phyloP scores from a whole-genome alignment of 2,113 vertebrate species.

The Hippotragus niger region DNA sequence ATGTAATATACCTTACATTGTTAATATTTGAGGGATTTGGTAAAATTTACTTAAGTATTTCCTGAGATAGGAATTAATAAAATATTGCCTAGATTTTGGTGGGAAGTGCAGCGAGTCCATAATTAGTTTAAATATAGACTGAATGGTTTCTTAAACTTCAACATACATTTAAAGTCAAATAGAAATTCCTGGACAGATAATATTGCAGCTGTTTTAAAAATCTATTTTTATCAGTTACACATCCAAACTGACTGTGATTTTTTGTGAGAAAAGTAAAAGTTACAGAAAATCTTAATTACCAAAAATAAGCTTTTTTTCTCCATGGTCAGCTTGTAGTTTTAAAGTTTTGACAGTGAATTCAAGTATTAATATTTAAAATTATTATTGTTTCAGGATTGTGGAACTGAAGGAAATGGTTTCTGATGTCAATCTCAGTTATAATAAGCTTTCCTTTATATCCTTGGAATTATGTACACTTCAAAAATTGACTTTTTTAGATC shows the following conservation, averaged over 20 bases:
- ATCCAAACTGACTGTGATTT: background rate
- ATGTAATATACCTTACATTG: background rate
- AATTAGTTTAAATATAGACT: slow-evolving; percentile 10
- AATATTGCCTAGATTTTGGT: background rate
- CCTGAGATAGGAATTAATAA: background rate
- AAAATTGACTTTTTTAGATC: slow-evolving; percentile 89
- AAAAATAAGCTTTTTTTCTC: background rate
- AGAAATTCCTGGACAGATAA: background rate
- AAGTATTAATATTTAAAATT: background rate
- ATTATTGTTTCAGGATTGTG: slow-evolving; percentile 83
- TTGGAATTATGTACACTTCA: slow-evolving; percentile 85
- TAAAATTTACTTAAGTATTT: background rate
- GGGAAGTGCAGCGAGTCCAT: background rate
- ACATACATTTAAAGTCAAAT: background rate
- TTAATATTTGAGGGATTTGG: background rate
- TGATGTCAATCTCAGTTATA: slow-evolving; percentile 92
- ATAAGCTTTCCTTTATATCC: slow-evolving; percentile 87
- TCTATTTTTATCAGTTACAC: background rate
- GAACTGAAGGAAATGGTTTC: slow-evolving; percentile 86
- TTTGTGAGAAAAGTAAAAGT: slow-evolving; percentile 21
- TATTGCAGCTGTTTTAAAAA: background rate
- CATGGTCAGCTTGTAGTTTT: background rate
- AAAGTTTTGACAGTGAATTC: background rate
- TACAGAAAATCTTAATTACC: background rate
- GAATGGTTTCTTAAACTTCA: background rate